Conservation (phyloP, 1,140 invertebrate species). For the Listronotus bonariensis region DNA sequence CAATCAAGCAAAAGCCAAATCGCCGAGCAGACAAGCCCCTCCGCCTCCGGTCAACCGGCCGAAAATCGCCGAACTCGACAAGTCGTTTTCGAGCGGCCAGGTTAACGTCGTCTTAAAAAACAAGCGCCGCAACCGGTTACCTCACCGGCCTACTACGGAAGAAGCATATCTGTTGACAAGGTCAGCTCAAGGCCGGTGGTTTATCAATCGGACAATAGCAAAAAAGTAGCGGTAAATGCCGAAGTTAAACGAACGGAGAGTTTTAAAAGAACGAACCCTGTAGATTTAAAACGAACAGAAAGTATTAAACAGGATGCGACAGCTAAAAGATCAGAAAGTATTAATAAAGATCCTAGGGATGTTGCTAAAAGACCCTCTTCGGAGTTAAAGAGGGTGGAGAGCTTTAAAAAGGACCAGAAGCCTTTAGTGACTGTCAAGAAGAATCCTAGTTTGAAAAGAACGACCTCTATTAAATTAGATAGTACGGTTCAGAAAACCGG, state of each 20-base stretch:
- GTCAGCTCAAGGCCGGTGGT: slow-evolving; percentile 46
- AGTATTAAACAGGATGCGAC: too few relatives aligned
- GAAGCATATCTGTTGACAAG: slow-evolving; percentile 42
- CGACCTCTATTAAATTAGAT: not conserved
- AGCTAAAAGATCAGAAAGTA: too few relatives aligned
- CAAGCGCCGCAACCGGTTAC: slow-evolving; percentile 2
- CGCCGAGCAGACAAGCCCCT: slow-evolving; percentile 27
- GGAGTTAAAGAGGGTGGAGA: slow-evolving; percentile 16
- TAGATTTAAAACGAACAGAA: too few relatives aligned
- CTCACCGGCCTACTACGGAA: slow-evolving; percentile 25
- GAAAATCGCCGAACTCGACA: slow-evolving; percentile 10
- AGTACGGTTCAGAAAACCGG: not conserved
- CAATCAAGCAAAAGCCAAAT: slow-evolving; percentile 8
- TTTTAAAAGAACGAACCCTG: too few relatives aligned
- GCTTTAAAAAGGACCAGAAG: slow-evolving; percentile 12
- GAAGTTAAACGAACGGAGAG: slow-evolving; percentile 1
- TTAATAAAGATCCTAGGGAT: too few relatives aligned
- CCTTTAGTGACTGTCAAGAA: slow-evolving; percentile 5
- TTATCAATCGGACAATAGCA: slow-evolving; percentile 48
- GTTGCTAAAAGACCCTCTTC: too few relatives aligned
- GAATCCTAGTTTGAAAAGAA: slow-evolving; percentile 5
- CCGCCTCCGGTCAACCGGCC: slow-evolving; percentile 26
- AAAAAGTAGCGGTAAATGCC: slow-evolving; percentile 32
- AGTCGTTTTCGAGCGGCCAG: slow-evolving; percentile 21
- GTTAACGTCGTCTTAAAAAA: slow-evolving; percentile 28